phyloP scores from a whole-genome alignment of 2,797 vertebrate genomes.

The Spinus pinus region DNA sequence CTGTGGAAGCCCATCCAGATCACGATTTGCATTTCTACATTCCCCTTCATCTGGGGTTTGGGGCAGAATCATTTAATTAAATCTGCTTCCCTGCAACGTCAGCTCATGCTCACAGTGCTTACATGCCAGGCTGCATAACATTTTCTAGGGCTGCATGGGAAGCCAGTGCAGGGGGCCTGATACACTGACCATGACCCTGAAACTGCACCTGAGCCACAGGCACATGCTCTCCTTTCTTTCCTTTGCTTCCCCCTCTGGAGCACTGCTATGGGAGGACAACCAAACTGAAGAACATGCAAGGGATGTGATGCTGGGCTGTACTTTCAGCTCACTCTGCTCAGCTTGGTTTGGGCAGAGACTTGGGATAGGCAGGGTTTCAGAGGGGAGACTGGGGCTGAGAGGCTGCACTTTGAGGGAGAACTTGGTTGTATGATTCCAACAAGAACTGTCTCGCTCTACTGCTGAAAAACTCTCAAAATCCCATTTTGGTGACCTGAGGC shows the following conservation, averaged over 20 bases:
- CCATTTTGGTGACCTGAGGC: neutral
- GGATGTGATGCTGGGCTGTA: neutral
- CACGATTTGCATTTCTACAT: neutral
- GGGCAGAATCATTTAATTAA: neutral
- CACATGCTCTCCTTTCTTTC: neutral
- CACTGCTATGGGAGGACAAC: neutral
- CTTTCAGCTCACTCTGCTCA: neutral
- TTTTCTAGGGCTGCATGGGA: neutral
- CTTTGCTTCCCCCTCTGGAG: neutral
- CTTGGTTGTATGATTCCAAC: neutral
- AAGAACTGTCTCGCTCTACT: neutral
- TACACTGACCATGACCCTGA: neutral
- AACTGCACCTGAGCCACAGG: neutral
- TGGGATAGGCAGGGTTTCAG: neutral
- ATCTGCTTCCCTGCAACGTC: neutral
- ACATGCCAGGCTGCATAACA: neutral
- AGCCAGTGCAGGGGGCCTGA: neutral
- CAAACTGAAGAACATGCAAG: neutral
- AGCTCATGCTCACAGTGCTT: neutral
- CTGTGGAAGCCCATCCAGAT: accelerated
- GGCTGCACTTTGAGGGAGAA: neutral
- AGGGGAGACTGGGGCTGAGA: neutral
- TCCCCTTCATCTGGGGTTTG: neutral
- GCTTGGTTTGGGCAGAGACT: neutral
- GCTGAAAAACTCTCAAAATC: neutral